Conservation (phyloP, 2,797 vertebrate species). For the Dromococcyx pavoninus region DNA sequence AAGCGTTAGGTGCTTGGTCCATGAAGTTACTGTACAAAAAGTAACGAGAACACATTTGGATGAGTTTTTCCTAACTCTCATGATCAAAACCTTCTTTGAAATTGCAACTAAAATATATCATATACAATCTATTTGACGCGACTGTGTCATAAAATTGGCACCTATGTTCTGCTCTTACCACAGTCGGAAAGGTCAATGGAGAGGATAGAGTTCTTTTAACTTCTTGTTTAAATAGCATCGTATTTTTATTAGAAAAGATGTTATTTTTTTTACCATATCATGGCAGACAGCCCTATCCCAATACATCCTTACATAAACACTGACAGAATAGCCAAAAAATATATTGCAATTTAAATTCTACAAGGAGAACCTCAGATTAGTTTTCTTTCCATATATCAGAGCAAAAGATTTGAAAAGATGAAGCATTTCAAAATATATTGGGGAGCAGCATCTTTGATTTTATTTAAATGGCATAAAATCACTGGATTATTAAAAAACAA, state of each 20-base stretch:
- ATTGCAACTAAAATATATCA: background rate
- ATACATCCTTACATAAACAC: constrained; percentile 34
- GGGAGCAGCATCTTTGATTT: background rate
- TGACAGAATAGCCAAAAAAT: background rate
- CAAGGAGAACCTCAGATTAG: background rate
- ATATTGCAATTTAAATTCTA: constrained; percentile 26
- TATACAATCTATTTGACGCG: background rate
- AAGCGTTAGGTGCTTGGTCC: background rate
- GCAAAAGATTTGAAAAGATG: background rate
- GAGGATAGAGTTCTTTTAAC: constrained; percentile 41
- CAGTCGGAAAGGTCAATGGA: constrained; percentile 39
- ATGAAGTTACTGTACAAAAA: background rate
- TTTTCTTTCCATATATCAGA: background rate
- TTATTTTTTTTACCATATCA: background rate
- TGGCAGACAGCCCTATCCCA: constrained; percentile 46
- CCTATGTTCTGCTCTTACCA: background rate
- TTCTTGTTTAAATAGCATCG: constrained; percentile 35
- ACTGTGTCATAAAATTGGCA: constrained; percentile 48
- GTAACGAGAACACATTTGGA: background rate
- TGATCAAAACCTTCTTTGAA: background rate
- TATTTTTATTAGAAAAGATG: constrained; percentile 46
- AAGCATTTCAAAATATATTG: background rate
- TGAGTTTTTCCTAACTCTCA: background rate
- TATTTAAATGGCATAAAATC: background rate
- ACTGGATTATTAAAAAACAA: constrained; percentile 13